Evolutionary conservation across 2,797 vertebrate genomes (phyloP).

Genomic region (Galagoides demidoff): DNA sequence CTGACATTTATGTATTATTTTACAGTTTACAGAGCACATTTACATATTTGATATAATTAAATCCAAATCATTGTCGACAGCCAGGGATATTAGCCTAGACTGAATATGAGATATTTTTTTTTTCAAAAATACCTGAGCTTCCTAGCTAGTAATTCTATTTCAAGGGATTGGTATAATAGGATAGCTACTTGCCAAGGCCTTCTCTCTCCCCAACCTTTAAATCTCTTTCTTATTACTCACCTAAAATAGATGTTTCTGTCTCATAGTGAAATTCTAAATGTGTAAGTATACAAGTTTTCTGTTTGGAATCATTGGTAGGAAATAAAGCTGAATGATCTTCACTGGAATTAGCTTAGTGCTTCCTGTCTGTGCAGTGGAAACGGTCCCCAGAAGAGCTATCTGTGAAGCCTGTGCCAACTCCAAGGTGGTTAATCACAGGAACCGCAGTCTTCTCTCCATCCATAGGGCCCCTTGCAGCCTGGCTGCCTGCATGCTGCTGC

Average conservation of each 20-base stretch:
- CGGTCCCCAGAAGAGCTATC: neutral
- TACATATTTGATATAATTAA: constrained; percentile 59
- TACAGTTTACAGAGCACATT: constrained; percentile 56
- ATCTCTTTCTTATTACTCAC: constrained; percentile 60
- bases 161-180: neutral
- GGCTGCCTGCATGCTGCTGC: neutral
- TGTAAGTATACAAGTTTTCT: neutral
- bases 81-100: constrained; percentile 26
- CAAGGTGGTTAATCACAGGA: neutral
- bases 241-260: neutral
- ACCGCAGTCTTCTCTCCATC: neutral
- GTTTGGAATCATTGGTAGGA: neutral
- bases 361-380: neutral
- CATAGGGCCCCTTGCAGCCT: neutral
- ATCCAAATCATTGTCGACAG: constrained; percentile 61
- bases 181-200: neutral
- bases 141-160: neutral
- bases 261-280: constrained; percentile 43
- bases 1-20: constrained; percentile 49
- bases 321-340: constrained; percentile 32
- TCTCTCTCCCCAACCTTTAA: neutral
- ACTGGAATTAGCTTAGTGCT: neutral
- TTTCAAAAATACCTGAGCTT: constrained; percentile 39
- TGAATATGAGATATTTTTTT: neutral
- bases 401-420: fast-evolving